Evolutionary conservation across 1,140 invertebrate species (phyloP).

Genomic region (Conopomorpha cramerella): DNA sequence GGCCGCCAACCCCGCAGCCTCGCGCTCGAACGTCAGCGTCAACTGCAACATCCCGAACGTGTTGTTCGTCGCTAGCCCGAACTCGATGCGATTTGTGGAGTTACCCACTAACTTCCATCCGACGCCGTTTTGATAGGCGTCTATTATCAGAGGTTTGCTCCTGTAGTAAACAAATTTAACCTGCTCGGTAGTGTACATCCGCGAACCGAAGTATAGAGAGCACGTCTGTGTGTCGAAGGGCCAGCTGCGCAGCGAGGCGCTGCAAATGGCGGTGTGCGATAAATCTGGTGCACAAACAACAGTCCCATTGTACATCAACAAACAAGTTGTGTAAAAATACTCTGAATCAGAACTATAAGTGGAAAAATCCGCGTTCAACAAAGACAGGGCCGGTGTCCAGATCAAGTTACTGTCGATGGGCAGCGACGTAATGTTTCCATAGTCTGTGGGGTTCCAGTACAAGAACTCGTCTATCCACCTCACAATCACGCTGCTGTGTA

Average conservation of each 20-base stretch:
- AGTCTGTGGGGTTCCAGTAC: constrained; percentile 31
- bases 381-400: constrained; percentile 35
- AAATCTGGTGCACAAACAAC: constrained; percentile 55
- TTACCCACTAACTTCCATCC: constrained; percentile 34
- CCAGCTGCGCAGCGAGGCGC: constrained; percentile 47
- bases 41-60: constrained; percentile 48
- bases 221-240: constrained; percentile 63
- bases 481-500: constrained; percentile 42
- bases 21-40: constrained; percentile 33
- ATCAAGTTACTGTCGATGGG: constrained; percentile 37
- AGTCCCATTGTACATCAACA: constrained; percentile 29
- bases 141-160: constrained; percentile 19
- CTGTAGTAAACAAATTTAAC: constrained; percentile 55
- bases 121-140: constrained; percentile 35
- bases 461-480: constrained; percentile 42
- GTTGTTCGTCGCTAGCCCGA: constrained; percentile 28
- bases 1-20: constrained; percentile 36
- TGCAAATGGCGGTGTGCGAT: constrained; percentile 51
- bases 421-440: constrained; percentile 30
- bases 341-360: constrained; percentile 24
- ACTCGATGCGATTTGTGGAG: constrained; percentile 19
- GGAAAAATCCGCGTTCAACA: constrained; percentile 37
- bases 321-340: constrained; percentile 46
- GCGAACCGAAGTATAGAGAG: constrained; percentile 57
- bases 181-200: constrained; percentile 65